Percentiles rank a stretch among this genome's conserved stretches.
Evolutionary conservation across 2,888 invertebrate species (phyloP).

Genomic region (Cerastis leucographa): DNA sequence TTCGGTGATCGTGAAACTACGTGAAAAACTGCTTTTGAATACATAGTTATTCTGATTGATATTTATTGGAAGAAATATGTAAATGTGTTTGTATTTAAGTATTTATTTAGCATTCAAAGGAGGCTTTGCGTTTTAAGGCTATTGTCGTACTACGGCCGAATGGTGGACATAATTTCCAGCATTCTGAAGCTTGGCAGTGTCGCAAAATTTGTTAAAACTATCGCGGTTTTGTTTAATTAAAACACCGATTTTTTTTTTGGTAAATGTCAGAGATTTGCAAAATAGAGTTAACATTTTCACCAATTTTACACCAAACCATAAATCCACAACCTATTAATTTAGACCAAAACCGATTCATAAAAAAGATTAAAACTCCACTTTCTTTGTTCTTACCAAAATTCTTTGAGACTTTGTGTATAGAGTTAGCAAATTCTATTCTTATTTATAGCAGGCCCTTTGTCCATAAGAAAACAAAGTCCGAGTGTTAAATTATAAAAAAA

Average conservation of each 20-base stretch:
- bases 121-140: background rate
- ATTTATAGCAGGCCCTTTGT: conserved; percentile 66
- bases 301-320: background rate
- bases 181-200: background rate
- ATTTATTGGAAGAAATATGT: conserved; percentile 10
- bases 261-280: background rate
- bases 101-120: background rate
- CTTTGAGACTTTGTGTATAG: conserved; percentile 20
- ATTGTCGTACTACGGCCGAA: background rate
- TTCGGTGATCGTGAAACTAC: conserved; percentile 36
- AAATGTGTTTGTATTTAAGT: background rate
- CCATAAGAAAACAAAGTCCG: conserved; percentile 70
- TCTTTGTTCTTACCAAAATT: conserved; percentile 30
- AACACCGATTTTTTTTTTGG: background rate
- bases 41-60: conserved; percentile 28
- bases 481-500: conserved; percentile 80
- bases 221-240: background rate
- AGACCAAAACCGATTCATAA: background rate
- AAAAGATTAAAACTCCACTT: conserved; percentile 15
- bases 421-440: conserved; percentile 50
- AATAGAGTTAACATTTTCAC: background rate
- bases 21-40: conserved; percentile 35
- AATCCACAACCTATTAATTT: background rate
- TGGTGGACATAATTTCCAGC: background rate
- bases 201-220: background rate